phyloP scores from a whole-genome alignment of 2,888 invertebrate species.

The Epinotia brunnichana region DNA sequence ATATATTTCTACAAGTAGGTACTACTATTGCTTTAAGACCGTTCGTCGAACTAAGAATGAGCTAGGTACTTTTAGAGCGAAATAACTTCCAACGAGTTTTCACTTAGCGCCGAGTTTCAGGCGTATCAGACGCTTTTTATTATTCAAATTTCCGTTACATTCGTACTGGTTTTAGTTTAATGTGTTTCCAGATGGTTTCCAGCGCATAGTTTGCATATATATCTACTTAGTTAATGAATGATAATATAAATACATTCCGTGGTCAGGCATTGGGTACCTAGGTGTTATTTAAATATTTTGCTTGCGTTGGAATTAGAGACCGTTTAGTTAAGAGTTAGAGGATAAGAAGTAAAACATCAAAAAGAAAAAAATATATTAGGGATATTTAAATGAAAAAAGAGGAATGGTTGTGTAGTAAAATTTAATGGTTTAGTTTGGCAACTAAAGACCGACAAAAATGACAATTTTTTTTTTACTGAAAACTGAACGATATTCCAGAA shows the following conservation, averaged over 20 bases:
- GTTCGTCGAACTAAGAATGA: conserved; percentile 16
- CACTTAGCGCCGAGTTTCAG: not conserved
- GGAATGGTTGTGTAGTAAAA: no score
- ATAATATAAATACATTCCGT: not conserved
- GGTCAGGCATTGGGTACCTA: not conserved
- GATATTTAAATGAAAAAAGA: no score
- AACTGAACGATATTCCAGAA: not conserved
- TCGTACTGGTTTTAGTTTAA: not conserved
- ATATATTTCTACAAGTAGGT: not conserved
- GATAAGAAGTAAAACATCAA: not conserved
- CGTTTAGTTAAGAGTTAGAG: no score
- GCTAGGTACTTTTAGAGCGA: not conserved
- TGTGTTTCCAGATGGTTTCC: not conserved
- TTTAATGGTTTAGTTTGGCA: no score
- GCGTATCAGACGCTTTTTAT: not conserved
- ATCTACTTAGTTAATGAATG: not conserved
- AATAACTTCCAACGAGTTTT: not conserved
- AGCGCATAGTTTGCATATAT: not conserved
- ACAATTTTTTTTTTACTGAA: not conserved
- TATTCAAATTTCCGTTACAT: conserved; percentile 7
- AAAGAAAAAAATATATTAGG: not conserved
- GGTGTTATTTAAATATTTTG: not conserved
- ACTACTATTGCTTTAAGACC: conserved; percentile 23
- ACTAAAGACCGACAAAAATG: no score
- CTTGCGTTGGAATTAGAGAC: no score